Percentiles rank a stretch among this genome's conserved stretches.
Conservation (phyloP, 2,888 invertebrate genomes). For the Plagiodera versicolora region DNA sequence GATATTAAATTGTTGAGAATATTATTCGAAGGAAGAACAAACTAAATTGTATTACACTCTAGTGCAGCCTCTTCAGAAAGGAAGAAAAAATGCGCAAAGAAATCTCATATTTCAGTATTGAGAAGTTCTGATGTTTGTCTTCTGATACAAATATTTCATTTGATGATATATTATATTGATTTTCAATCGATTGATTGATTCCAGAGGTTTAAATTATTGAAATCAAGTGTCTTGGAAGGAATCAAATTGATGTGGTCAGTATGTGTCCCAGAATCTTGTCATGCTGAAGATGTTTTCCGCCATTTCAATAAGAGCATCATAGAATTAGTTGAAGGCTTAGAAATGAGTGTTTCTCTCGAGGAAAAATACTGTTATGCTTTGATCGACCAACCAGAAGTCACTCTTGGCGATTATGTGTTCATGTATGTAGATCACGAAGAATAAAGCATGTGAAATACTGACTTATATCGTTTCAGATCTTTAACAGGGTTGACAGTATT, state of each 20-base stretch:
- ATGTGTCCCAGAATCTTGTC: slow-evolving; percentile 55
- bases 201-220: slow-evolving; percentile 40
- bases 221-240: slow-evolving; percentile 36
- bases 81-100: too few relatives aligned
- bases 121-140: too few relatives aligned
- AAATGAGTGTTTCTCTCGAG: slow-evolving; percentile 39
- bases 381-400: slow-evolving; percentile 36
- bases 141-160: too few relatives aligned
- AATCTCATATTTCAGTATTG: too few relatives aligned
- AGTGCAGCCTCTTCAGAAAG: too few relatives aligned
- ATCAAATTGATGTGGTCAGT: slow-evolving; percentile 48
- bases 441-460: slow-evolving; percentile 2
- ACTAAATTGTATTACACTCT: too few relatives aligned
- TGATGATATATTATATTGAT: too few relatives aligned
- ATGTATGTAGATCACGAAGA: slow-evolving; percentile 26
- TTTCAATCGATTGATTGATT: slow-evolving; percentile 1
- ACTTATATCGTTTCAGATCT: slow-evolving; percentile 2
- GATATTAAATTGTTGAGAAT: too few relatives aligned
- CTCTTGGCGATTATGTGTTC: slow-evolving; percentile 27
- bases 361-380: slow-evolving; percentile 42
- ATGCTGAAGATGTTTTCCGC: slow-evolving; percentile 42
- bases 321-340: slow-evolving; percentile 43
- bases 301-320: slow-evolving; percentile 44
- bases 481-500: slow-evolving; percentile 17
- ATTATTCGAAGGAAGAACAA: too few relatives aligned